Conservation (phyloP, 2,113 vertebrate species). For the Cercocebus atys region DNA sequence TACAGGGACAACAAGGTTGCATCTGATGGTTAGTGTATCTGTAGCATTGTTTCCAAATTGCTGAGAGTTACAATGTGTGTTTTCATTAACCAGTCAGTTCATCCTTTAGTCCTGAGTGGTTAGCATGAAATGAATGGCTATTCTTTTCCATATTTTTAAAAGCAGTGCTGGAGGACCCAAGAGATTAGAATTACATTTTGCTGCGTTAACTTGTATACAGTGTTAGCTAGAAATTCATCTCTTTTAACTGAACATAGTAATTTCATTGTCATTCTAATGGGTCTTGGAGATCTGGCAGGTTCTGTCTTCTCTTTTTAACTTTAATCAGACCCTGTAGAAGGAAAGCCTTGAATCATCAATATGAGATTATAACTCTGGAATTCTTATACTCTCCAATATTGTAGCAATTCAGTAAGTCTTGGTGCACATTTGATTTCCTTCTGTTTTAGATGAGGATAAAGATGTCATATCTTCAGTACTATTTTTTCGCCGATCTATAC, state of each 20-base stretch:
- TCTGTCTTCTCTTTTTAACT: background rate
- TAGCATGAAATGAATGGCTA: background rate
- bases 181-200: background rate
- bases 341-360: background rate
- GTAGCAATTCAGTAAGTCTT: fast-evolving
- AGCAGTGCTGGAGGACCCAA: background rate
- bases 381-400: fast-evolving
- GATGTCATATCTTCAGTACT: fast-evolving
- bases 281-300: background rate
- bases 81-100: background rate
- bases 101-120: background rate
- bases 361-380: fast-evolving
- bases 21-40: fast-evolving
- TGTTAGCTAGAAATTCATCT: background rate
- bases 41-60: no score
- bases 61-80: background rate
- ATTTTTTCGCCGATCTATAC: fast-evolving
- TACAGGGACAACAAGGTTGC: fast-evolving
- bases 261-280: background rate
- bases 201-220: background rate
- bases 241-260: background rate
- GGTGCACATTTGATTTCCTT: background rate
- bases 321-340: background rate
- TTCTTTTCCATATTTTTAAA: background rate
- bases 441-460: background rate